Evolutionary conservation across 2,113 vertebrate genomes (phyloP).

Genomic region (Apaloderma vittatum): DNA sequence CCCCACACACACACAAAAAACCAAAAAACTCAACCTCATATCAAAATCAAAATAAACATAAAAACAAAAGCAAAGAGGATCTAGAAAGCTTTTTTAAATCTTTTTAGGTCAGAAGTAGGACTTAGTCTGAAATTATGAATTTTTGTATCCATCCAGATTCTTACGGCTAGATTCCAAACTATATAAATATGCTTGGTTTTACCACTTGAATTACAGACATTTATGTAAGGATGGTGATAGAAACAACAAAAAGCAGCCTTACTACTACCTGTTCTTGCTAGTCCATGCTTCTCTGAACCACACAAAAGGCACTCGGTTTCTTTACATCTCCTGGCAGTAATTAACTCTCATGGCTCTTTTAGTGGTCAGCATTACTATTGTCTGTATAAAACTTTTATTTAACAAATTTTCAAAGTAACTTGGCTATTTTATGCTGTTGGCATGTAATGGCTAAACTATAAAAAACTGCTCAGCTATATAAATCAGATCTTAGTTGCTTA

Average conservation of each 20-base stretch:
- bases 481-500: neutral
- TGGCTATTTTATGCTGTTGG: neutral
- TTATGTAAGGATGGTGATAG: neutral
- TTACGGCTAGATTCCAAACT: neutral
- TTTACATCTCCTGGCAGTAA: neutral
- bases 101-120: neutral
- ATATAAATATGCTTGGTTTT: neutral
- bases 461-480: neutral
- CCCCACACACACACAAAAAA: neutral
- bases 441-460: neutral
- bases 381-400: neutral
- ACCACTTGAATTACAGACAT: neutral
- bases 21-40: no score
- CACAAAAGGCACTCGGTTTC: neutral
- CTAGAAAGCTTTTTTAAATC: neutral
- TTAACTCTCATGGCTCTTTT: neutral
- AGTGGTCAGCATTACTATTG: neutral
- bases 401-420: neutral
- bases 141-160: neutral
- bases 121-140: neutral
- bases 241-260: neutral
- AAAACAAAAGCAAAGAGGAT: neutral
- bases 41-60: no score
- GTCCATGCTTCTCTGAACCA: neutral
- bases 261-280: neutral